Base-by-base conservation (phyloP, 2,113 vertebrate genomes). In the Strix aluco region DNA sequence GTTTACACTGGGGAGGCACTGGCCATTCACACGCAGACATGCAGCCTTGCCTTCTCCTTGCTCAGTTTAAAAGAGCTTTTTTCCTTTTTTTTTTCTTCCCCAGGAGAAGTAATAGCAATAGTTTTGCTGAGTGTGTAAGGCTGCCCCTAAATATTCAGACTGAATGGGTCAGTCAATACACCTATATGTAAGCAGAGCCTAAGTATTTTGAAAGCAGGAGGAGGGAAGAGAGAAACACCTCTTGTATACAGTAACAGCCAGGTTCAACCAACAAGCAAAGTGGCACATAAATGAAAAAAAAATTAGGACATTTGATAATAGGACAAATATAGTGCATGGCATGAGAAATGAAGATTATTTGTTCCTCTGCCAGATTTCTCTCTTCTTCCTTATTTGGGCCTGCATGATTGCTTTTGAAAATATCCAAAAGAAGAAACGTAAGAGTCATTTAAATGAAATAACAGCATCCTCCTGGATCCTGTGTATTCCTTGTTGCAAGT, bases 1-100 rank as follows among this genome's bases (percentile, higher is more conserved):
- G 63, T 88, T 88, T 85, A 85, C 62, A 42, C 65, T 32, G 20
- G 57, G 15, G 47, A 93, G 15, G 44, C 57, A 93, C 51, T 36
- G 84, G 47, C 85, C 49, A 46, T 81, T 73, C 55, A 59, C 19
- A 74, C 55, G 61, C 18, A 89, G 36, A 71, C 52, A 66, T 6
- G 15, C 49, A 94, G 70, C 36, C 63, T 80, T 40, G 11, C 36
- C 36, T 72, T 63, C 69, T 81, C 34, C 25, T 61, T 44, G 15
- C 62, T 18, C 25, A 75, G 74, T 10, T 67, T 66, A 73, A 77
- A 86, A 84, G 10, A 6, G 38, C 5, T 70, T 63, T 16, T 15
- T 23, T 22, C 0, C 19, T 25, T n/a, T 8, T 30, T 10, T 6
- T 14, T 5, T 0, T 1, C 3, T 7, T 5, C 23, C 51, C 34